Base-by-base conservation (phyloP, 2,113 vertebrate species). In the Atrichornis clamosus region DNA sequence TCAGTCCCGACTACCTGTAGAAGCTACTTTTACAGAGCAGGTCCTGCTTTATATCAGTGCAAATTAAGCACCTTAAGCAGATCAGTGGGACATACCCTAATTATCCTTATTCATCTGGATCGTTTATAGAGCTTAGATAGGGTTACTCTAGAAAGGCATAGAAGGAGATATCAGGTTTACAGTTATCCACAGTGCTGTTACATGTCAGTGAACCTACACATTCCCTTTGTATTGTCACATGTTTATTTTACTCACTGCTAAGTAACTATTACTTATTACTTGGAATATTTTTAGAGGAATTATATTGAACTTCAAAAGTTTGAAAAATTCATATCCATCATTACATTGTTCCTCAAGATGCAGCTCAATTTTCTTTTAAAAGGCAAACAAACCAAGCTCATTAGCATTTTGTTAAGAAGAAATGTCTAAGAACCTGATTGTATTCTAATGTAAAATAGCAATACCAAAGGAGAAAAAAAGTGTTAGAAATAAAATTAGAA, bases 391-490 rank as follows among this genome's bases (percentile, higher is more conserved):
- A 95, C 11, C 10, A 44, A 75, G 42, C 53, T 94, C 22, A 95
- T 96, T 93, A 87, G 15, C 65, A 96, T 96, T 96, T 95, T 96
- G 67, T 93, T 77, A 95, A 47, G 39, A 89, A 7, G 37, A 89
- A 80, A 93, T 10, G 7, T 92, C 63, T 78, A 78, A 78, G 44
- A 87, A 93, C 10, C 9, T 78, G 37, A 82, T 85, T 11, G 1
- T 75, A 58, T 85, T 92, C 11, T 76, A 85, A 81, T 64, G 47
- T 8, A 95, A 95, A 94, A 60, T 56, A 60, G 32, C 16, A 88
- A 56, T 37, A 90, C 6, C 10, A 44, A 92, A 76, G 46, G 53
- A 88, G 23, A 1, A 81, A 82, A 93, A 83, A 59, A 13, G 3
- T 26, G 44, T 69, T 55, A 74, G 32, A 63, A 84, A 11, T 28